Evolutionary conservation across 2,113 vertebrate genomes (phyloP).

Genomic region (Haemorhous mexicanus): DNA sequence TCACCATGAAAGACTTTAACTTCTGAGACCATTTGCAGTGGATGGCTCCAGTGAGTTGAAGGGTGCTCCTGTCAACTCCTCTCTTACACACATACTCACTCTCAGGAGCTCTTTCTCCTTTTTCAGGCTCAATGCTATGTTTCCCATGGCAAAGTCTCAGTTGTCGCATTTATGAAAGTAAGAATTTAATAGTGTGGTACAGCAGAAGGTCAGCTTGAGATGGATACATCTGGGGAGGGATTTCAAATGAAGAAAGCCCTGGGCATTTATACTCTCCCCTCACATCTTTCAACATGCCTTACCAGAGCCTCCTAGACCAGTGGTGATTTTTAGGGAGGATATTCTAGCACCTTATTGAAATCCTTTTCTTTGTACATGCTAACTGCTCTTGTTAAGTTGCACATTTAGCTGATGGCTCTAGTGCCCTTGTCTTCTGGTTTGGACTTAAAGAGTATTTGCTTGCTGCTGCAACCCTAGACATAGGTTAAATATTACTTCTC

Average conservation of each 20-base stretch:
- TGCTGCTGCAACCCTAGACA: not conserved
- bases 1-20: not conserved
- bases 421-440: not conserved
- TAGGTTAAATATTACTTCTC: not conserved
- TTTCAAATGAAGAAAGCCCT: not conserved
- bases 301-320: not conserved
- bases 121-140: not conserved
- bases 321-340: not conserved
- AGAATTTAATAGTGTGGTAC: not conserved
- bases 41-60: not conserved
- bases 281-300: not conserved
- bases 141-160: not conserved
- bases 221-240: too few relatives aligned
- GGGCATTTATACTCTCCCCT: not conserved
- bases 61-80: not conserved
- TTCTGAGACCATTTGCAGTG: not conserved
- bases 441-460: not conserved
- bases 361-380: not conserved
- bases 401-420: not conserved
- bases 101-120: not conserved
- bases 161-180: accelerated
- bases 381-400: not conserved
- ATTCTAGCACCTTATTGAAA: not conserved
- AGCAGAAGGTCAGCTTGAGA: not conserved
- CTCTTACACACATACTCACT: not conserved